phyloP scores from a whole-genome alignment of 2,113 vertebrate species.

The Ctenomys sociabilis region DNA sequence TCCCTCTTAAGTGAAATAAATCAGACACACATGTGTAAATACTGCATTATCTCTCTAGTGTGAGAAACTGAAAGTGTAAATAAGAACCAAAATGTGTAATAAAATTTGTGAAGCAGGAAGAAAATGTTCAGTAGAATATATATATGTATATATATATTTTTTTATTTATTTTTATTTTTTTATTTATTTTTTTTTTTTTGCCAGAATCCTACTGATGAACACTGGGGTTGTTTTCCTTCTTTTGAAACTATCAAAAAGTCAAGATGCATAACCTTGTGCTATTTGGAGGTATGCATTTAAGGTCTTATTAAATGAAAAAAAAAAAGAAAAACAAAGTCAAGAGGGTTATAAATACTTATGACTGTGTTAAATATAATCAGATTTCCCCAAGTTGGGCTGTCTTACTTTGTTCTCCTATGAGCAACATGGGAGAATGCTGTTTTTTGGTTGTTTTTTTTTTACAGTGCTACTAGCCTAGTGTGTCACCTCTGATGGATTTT shows the following conservation, averaged over 20 bases:
- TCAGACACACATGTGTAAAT: not conserved
- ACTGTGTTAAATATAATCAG: slow-evolving; percentile 24
- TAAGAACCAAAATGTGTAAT: not conserved
- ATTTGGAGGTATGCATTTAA: not conserved
- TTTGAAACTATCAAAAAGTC: not conserved
- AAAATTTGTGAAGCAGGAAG: not conserved
- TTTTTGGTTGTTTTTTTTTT: no score
- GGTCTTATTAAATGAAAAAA: not conserved
- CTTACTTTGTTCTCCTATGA: not conserved
- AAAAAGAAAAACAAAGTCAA: not conserved
- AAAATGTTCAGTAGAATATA: not conserved
- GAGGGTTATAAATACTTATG: not conserved
- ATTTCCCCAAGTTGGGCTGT: not conserved
- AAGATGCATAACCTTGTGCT: not conserved
- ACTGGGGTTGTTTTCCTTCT: not conserved
- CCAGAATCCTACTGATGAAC: not conserved
- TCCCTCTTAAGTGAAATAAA: not conserved
- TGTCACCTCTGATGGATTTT: slow-evolving; percentile 10
- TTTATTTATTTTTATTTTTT: not conserved
- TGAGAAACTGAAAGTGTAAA: not conserved
- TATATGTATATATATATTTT: no score
- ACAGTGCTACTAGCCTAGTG: not conserved
- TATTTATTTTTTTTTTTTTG: not conserved
- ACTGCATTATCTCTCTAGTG: not conserved
- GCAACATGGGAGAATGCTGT: not conserved